A percentile compares a stretch with the other conserved stretches of the same genome.
These are phyloP conservation scores for Torymus tubicola DNA, from an alignment of 2,888 invertebrate species.

Conservation along the genomic window DNA sequence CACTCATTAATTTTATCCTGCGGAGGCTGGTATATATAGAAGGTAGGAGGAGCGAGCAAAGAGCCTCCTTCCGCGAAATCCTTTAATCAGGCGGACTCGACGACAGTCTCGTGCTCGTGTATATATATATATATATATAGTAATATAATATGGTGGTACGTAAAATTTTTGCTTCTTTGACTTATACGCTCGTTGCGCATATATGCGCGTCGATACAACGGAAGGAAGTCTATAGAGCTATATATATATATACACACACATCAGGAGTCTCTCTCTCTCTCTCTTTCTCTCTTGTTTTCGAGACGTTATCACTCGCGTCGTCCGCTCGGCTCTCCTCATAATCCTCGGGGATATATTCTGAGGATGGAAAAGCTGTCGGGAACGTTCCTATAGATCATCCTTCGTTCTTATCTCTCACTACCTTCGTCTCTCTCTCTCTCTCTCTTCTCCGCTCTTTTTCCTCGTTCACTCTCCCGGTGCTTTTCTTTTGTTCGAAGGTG, in stretches of 20 bases:
- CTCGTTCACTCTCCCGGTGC: not conserved
- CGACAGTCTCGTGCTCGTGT: too few species aligned
- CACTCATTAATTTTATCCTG: conserved; percentile 43
- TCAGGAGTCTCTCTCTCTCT: too few species aligned
- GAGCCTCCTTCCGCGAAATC: conserved; percentile 24
- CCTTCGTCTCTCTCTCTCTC: conserved; percentile 7
- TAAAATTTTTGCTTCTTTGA: too few species aligned
- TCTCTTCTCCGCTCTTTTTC: not conserved
- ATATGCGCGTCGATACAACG: too few species aligned
- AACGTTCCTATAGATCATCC: conserved; percentile 40
- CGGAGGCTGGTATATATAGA: not conserved
- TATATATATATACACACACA: too few species aligned
- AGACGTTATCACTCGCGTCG: conserved; percentile 32
- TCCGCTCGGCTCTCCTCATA: conserved; percentile 1
- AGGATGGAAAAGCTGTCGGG: conserved; percentile 34
- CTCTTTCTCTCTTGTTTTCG: too few species aligned
- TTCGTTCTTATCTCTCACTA: not conserved
- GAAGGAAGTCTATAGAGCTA: too few species aligned
- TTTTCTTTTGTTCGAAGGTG: conserved; percentile 38
- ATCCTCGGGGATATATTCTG: conserved; percentile 23
- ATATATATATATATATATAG: too few species aligned
- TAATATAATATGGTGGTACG: too few species aligned
- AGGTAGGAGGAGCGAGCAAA: not conserved
- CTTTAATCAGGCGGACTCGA: conserved; percentile 42
- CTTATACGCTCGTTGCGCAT: too few species aligned